Percentiles rank a stretch among this genome's conserved stretches.
Conservation (phyloP, 2,113 vertebrate genomes). For the Poeciliopsis retropinna region DNA sequence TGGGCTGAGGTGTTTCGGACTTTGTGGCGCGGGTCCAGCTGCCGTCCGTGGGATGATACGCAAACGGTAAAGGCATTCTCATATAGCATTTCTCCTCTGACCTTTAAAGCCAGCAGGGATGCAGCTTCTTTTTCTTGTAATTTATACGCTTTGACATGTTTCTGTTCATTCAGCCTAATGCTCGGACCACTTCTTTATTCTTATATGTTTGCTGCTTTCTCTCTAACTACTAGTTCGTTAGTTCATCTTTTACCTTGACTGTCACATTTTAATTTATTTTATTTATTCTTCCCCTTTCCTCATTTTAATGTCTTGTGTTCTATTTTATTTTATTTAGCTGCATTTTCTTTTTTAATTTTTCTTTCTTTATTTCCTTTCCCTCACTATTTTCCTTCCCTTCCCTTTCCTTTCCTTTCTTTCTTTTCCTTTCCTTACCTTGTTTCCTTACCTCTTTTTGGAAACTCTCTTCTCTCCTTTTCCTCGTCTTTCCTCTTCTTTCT, state of each 20-base stretch:
- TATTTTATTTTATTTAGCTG: too few relatives aligned
- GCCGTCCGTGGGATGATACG: constrained; percentile 31
- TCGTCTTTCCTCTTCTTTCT: not conserved
- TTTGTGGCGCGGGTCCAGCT: constrained; percentile 7
- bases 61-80: constrained; percentile 16
- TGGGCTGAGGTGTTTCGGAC: constrained; percentile 5
- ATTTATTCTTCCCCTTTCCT: accelerated
- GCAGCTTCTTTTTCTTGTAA: constrained; percentile 9
- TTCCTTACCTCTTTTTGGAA: too few relatives aligned
- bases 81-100: constrained; percentile 40
- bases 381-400: not conserved
- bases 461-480: not conserved
- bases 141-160: constrained; percentile 1
- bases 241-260: too few relatives aligned
- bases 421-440: not conserved
- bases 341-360: too few relatives aligned
- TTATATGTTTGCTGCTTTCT: too few relatives aligned
- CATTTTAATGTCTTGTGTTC: too few relatives aligned
- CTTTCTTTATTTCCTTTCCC: not conserved
- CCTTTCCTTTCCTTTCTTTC: not conserved
- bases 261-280: not conserved
- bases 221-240: too few relatives aligned
- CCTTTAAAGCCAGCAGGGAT: constrained; percentile 35
- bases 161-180: constrained; percentile 15
- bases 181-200: constrained; percentile 1